Evolutionary conservation across 2,797 vertebrate species (phyloP).

Genomic region (Zalophus californianus): DNA sequence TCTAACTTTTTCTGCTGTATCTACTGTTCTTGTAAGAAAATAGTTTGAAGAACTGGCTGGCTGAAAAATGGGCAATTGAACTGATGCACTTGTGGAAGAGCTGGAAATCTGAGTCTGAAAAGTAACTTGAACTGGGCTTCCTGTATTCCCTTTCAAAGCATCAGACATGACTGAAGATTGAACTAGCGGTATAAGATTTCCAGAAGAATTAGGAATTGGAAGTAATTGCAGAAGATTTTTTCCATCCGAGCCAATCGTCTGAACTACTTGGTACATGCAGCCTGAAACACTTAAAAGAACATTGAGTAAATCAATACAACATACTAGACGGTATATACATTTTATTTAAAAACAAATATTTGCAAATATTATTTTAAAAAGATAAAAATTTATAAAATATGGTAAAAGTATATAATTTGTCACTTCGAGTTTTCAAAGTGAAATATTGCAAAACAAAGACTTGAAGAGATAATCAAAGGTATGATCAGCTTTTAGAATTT

Average conservation of each 20-base stretch:
- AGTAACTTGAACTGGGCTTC: slow-evolving; percentile 83
- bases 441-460: slow-evolving; percentile 59
- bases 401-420: slow-evolving; percentile 48
- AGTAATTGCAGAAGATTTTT: slow-evolving; percentile 90
- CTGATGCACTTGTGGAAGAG: slow-evolving; percentile 79
- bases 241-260: slow-evolving; percentile 87
- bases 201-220: slow-evolving; percentile 87
- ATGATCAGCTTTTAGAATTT: slow-evolving; percentile 36
- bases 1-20: slow-evolving; percentile 81
- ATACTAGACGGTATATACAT: slow-evolving; percentile 81
- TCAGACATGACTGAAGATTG: slow-evolving; percentile 84
- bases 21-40: slow-evolving; percentile 84
- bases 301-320: slow-evolving; percentile 85
- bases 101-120: slow-evolving; percentile 85
- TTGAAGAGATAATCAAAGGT: slow-evolving; percentile 55
- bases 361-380: slow-evolving; percentile 60
- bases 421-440: slow-evolving; percentile 66
- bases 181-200: slow-evolving; percentile 84
- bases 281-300: slow-evolving; percentile 89
- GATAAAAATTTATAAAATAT: slow-evolving; percentile 50
- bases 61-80: slow-evolving; percentile 85
- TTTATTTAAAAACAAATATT: slow-evolving; percentile 80
- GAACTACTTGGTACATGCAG: slow-evolving; percentile 88
- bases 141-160: slow-evolving; percentile 78
- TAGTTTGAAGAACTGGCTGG: slow-evolving; percentile 83